Evolutionary conservation across 2,888 invertebrate genomes (phyloP).

Genomic region (Rotaria macrura): DNA sequence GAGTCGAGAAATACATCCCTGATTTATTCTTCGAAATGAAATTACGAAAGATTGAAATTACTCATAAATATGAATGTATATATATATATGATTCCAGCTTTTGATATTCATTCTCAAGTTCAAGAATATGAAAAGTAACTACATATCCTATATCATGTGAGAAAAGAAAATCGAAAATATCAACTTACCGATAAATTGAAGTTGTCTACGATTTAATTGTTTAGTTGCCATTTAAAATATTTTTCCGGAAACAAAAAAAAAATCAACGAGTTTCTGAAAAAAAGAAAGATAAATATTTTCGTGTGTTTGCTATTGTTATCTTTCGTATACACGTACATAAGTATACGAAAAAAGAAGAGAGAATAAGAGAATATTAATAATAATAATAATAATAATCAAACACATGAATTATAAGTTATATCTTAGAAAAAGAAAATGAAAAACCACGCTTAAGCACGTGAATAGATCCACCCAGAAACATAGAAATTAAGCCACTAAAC

Average conservation of each 20-base stretch:
- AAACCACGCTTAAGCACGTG: background rate
- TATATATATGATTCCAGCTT: too few species aligned
- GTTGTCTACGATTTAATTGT: background rate
- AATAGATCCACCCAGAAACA: background rate
- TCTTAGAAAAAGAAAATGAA: background rate
- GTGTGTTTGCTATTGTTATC: background rate
- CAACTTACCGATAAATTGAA: background rate
- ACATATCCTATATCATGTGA: too few species aligned
- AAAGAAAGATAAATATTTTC: background rate
- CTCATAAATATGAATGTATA: too few species aligned
- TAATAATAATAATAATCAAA: background rate
- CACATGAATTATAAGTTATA: slow-evolving; percentile 6
- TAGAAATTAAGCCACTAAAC: background rate
- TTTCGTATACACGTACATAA: background rate
- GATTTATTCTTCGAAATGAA: too few species aligned
- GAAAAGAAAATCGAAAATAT: background rate
- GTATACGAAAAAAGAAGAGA: background rate
- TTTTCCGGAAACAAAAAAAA: too few species aligned
- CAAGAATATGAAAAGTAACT: too few species aligned
- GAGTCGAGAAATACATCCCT: too few species aligned
- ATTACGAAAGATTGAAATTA: too few species aligned
- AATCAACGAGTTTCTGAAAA: too few species aligned
- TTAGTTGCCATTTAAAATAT: background rate
- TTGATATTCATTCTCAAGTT: too few species aligned
- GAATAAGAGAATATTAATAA: background rate